Base-by-base conservation (phyloP, 2,797 vertebrate genomes). In the Pseudomugil tenellus region DNA sequence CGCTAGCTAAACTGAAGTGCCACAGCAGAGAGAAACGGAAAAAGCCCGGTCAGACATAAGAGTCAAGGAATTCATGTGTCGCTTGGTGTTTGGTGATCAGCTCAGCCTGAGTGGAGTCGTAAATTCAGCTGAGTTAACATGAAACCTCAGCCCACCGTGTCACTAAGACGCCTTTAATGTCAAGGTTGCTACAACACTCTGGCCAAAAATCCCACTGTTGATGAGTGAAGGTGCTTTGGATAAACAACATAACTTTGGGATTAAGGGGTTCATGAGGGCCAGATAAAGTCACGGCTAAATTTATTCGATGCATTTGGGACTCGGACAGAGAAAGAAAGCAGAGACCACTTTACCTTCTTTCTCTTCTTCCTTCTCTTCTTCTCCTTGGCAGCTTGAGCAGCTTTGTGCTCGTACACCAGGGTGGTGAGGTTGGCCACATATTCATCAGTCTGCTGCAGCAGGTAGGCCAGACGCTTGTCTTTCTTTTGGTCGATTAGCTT, bases 401-500 rank as follows among this genome's bases (percentile, higher is more conserved):
- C 96, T 83, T 99, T 99, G 92, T 99, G 98, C 72, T 99, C 96
- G 77, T 98, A 96, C 11, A 99, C 97, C 86, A 99, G 84, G 34
- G 95, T 95, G 69, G 98, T 99, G 71, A 99, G 96, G 91, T 98
- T 98, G 62, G 96, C 97, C 71, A 98, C 97, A 0, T 98, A 98
- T 86, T 99, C 97, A 0, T 98, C 97, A 0, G 96, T 98, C 93
- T 98, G 97, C 91, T 98, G 97, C 79, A 98, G 92, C 78, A 98
- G 83, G 90, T 98, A 98, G 16, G 97, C 97, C 91, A 99, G 80
- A 11, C 97, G 96, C 87, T 98, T 98, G 89, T 99, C 97, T 86
- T 99, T 99, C 94, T 99, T 99, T 89, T 99, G 97, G 76, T 99
- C 97, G 0, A 99, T 99, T 2, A 98, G 95, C 72, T 99, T 98